Evolutionary conservation across 2,113 vertebrate species (phyloP).

Genomic region (Enhydra lutris): DNA sequence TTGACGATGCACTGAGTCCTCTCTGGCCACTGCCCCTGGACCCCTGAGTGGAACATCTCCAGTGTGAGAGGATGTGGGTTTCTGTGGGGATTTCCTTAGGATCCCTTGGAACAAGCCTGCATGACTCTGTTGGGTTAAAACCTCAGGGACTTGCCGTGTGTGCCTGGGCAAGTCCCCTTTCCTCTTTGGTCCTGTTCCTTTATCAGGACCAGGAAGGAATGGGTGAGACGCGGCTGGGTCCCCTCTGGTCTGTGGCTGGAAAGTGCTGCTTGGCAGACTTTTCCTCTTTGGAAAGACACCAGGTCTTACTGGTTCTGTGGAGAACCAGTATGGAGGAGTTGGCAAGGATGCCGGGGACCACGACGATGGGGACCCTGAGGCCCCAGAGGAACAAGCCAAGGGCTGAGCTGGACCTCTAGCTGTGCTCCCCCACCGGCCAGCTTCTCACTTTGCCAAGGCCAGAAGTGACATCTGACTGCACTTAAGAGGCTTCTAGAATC

Average conservation of each 20-base stretch:
- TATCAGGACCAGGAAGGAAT: too few relatives aligned
- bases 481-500: neutral
- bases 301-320: accelerated
- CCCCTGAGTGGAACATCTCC: neutral
- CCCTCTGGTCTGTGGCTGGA: neutral
- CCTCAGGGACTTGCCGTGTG: neutral
- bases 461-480: neutral
- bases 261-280: neutral
- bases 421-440: neutral
- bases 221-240: too few relatives aligned
- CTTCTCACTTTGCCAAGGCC: neutral
- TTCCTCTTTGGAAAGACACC: neutral
- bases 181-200: neutral
- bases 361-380: neutral
- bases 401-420: neutral
- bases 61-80: neutral
- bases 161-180: neutral
- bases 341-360: neutral
- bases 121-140: neutral
- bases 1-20: accelerated
- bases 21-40: neutral
- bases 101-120: neutral
- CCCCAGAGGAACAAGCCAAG: too few relatives aligned
- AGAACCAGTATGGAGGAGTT: neutral
- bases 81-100: neutral